These are phyloP conservation scores for Pangasius sanitwongsei DNA, from an alignment of 2,797 vertebrate genomes.

Conservation along the genomic window DNA sequence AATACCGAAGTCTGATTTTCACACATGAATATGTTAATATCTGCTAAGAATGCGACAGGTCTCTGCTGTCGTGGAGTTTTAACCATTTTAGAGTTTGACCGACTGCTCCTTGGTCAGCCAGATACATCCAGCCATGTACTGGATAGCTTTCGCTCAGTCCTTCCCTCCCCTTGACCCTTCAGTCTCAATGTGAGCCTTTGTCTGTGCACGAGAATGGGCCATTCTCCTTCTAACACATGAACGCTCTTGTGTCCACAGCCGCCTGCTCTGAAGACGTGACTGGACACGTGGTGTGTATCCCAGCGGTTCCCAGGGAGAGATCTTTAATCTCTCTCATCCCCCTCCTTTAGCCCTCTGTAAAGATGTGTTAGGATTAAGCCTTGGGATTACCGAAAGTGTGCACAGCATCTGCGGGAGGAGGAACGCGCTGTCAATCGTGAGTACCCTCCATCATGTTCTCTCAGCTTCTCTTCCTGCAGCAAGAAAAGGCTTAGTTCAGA, in stretches of 20 bases:
- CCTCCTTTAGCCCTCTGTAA: conserved; percentile 50
- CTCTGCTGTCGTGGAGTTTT: background rate
- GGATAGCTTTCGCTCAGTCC: conserved; percentile 25
- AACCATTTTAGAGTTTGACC: background rate
- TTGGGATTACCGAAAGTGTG: conserved; percentile 49
- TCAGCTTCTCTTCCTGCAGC: conserved; percentile 16
- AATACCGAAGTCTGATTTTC: background rate
- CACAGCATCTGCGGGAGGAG: conserved; percentile 48
- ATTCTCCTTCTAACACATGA: conserved; percentile 71
- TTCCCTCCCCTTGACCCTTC: conserved; percentile 38
- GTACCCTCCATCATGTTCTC: conserved; percentile 61
- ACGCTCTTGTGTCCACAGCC: conserved; percentile 72
- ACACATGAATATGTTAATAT: background rate
- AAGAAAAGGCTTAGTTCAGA: conserved; percentile 28
- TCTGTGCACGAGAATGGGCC: conserved; percentile 68
- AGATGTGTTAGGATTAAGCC: conserved; percentile 56
- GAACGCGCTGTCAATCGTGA: conserved; percentile 66
- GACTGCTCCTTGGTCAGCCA: background rate
- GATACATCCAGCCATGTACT: conserved; percentile 5
- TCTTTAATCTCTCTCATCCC: conserved; percentile 40
- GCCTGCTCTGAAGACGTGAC: conserved; percentile 64
- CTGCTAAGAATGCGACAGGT: background rate
- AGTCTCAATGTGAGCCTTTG: conserved; percentile 72
- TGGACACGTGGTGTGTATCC: conserved; percentile 61
- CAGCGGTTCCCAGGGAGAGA: conserved; percentile 40